Base-by-base conservation (phyloP, 2,113 vertebrate species). In the Colaptes auratus region DNA sequence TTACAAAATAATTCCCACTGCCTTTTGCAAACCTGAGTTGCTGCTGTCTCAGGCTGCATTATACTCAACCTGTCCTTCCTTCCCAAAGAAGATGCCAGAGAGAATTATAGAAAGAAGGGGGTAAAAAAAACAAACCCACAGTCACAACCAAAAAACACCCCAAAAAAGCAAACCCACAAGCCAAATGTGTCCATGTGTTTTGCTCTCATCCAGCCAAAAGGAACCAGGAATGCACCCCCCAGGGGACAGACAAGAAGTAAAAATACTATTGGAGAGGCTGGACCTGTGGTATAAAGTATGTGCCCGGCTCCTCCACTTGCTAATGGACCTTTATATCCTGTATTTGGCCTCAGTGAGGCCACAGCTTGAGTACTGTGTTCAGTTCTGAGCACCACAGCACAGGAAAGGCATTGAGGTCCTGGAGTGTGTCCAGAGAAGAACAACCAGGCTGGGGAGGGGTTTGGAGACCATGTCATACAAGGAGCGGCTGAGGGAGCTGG, bases 111-210 rank as follows among this genome's bases (percentile, higher is more conserved):
- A 31, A 27, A 7, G 2, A 4, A 9, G 4, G 39, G 39, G 36
- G 36, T 6, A 28, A 56, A 81, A 7, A 56, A 27, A 31, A 8
- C 1, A 28, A 61, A 61, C 9, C 9, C 3, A 39, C 39, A 39
- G 39, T 39, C 9, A 24, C 42, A 44, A 44, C 42, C 42, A 44
- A 44, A 44, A 44, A 15, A 44, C 42, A 44, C 42, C 42, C 42
- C 42, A 44, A 44, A 44, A 44, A 24, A 52, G 23, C 50, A 17
- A n/a, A 31, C 15, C 21, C 23, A 55, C 3, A 39, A 85, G 79
- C 44, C 1, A 24, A 56, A 3, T 0, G 1, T 14, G 8, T 21
- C 25, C 44, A 10, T 0, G 2, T 11, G 35, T 52, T 91, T 71
- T 59, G 33, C 52, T 76, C 27, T 33, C 52, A 86, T 4, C 11